Base-by-base conservation (phyloP, 2,113 vertebrate genomes). In the Oostethus manadensis region DNA sequence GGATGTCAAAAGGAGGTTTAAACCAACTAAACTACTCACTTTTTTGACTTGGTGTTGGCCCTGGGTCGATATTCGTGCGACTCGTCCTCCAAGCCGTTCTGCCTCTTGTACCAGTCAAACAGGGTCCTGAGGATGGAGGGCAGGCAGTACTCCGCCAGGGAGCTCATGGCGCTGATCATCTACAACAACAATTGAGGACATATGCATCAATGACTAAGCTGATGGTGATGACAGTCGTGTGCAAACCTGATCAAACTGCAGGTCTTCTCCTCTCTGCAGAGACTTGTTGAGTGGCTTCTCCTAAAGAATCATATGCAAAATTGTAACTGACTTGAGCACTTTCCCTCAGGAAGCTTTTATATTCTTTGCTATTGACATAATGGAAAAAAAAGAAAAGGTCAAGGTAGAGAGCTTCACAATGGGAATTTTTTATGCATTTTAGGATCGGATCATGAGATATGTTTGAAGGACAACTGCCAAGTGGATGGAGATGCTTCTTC, bases 101-200 rank as follows among this genome's bases (percentile, higher is more conserved):
- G 97, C 55, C 97, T 90, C 86, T 98, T 98, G 84, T 98, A 99
- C 97, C 97, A 99, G 78, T 99, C 97, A 64, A 99, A 98, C 60
- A 99, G 86, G 9, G 96, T 99, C 49, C 92, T 93, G 54, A 99
- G 90, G 68, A 99, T 96, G 40, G 97, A 99, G 13, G 96, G 97
- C 17, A 99, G 89, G 79, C 96, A 99, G 80, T 99, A 99, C 77
- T 99, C 97, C 16, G 95, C 94, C 50, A 99, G 91, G 8, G 97
- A 98, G 78, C 97, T 99, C 96, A 99, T 97, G 22, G 92, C 92
- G 89, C 88, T 99, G 85, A 99, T 96, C 86, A 99, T 84, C 97
- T 99, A 47, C 26, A 45, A 4, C 43, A 18, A 16, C 51, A 33
- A 16, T 17, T 2, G 44, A 22, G 33, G 59, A 43, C n/a, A 22